Conservation (phyloP, 2,797 vertebrate genomes). For the Sebastes baramenuke region DNA sequence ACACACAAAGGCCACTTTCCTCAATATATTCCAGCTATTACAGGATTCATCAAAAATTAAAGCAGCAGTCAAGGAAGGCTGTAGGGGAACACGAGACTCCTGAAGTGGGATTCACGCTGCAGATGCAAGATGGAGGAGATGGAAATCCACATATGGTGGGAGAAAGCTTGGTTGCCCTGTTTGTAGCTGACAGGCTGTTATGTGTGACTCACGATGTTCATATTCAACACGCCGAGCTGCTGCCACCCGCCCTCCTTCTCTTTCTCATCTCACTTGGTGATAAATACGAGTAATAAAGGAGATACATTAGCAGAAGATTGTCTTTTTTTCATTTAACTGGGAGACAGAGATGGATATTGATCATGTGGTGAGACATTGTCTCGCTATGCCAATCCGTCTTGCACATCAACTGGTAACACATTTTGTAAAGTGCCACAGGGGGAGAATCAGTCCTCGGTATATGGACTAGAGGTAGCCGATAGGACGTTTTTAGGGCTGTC, state of each 20-base stretch:
- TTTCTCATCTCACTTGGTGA: slow-evolving; percentile 70
- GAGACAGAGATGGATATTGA: slow-evolving; percentile 80
- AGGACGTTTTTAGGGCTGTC: too few relatives aligned
- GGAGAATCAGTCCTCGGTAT: slow-evolving; percentile 35
- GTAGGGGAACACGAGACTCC: slow-evolving; percentile 55
- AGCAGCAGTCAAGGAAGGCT: slow-evolving; percentile 61
- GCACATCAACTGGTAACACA: slow-evolving; percentile 57
- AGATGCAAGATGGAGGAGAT: slow-evolving; percentile 35
- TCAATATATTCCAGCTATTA: slow-evolving; percentile 76
- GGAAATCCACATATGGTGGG: slow-evolving; percentile 72
- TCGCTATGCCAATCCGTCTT: slow-evolving; percentile 65
- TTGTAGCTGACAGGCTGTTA: slow-evolving; percentile 74
- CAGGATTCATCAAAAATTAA: slow-evolving; percentile 82
- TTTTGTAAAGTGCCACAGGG: slow-evolving; percentile 50
- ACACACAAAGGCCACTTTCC: slow-evolving; percentile 64
- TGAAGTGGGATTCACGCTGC: slow-evolving; percentile 49
- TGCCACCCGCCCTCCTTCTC: slow-evolving; percentile 52
- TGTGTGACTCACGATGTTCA: slow-evolving; percentile 70
- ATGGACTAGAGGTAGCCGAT: neutral
- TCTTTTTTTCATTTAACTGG: slow-evolving; percentile 76
- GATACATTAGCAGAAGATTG: slow-evolving; percentile 76
- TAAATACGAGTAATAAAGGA: slow-evolving; percentile 80
- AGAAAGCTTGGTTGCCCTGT: slow-evolving; percentile 64
- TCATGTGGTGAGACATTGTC: slow-evolving; percentile 72
- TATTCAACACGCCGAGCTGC: slow-evolving; percentile 56